These are phyloP conservation scores for Radopholus similis DNA, from an alignment of 1,140 invertebrate genomes.

Conservation along the genomic window DNA sequence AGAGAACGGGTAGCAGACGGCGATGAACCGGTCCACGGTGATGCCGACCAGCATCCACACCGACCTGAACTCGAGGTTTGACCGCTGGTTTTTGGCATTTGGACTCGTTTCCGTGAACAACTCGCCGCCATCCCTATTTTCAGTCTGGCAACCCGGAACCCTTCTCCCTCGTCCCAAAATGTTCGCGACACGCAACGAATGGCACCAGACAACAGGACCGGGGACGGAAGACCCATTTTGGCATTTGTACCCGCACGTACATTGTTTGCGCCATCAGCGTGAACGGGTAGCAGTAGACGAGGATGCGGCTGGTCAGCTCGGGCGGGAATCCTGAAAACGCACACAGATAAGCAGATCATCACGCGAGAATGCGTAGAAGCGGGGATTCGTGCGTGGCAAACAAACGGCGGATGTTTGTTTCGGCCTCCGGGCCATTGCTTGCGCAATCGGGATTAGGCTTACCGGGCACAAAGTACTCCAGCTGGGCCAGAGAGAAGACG, in stretches of 20 bases:
- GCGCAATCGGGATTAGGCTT: too few species aligned
- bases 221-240: too few species aligned
- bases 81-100: too few species aligned
- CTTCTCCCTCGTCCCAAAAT: too few species aligned
- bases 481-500: slow-evolving; percentile 49
- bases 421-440: too few species aligned
- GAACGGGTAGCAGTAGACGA: slow-evolving; percentile 54
- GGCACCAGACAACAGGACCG: too few species aligned
- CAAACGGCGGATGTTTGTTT: neutral
- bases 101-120: too few species aligned
- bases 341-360: neutral
- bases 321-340: slow-evolving; percentile 30
- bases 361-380: neutral
- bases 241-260: slow-evolving; percentile 17
- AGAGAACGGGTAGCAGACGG: slow-evolving; percentile 57
- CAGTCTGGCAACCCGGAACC: too few species aligned
- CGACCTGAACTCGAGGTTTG: too few species aligned
- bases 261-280: slow-evolving; percentile 53
- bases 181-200: too few species aligned
- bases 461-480: slow-evolving; percentile 51
- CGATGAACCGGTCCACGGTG: slow-evolving; percentile 87
- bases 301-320: slow-evolving; percentile 35
- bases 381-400: neutral
- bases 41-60: slow-evolving; percentile 74
- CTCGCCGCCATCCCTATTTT: too few species aligned